phyloP scores from a whole-genome alignment of 2,888 invertebrate genomes.

The Teleiodes luculella region DNA sequence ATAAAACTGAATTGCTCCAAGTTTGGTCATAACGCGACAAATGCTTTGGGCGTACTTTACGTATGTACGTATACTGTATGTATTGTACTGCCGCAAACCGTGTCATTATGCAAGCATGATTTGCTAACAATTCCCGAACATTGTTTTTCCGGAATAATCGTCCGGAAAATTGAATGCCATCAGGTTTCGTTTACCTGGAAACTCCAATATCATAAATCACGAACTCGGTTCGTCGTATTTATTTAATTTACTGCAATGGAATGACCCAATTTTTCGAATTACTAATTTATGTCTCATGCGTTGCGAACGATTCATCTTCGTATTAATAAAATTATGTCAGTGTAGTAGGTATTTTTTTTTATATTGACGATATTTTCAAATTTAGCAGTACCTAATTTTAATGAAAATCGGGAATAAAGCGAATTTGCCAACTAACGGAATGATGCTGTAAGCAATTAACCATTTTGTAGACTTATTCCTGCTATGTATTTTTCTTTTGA shows the following conservation, averaged over 20 bases:
- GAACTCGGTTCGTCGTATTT: constrained; percentile 4
- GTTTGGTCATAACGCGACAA: not conserved
- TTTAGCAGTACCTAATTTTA: no score
- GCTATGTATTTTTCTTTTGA: no score
- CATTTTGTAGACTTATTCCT: no score
- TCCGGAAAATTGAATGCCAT: constrained; percentile 30
- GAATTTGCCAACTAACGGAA: no score
- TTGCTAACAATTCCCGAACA: constrained; percentile 20
- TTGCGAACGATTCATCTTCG: not conserved
- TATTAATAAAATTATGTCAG: not conserved
- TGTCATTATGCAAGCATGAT: constrained; percentile 2
- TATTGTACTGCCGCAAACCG: not conserved
- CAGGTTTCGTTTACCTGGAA: constrained; percentile 22
- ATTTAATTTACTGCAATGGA: constrained; percentile 3
- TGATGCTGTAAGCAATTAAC: no score
- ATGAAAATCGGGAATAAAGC: no score
- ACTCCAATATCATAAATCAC: constrained; percentile 17
- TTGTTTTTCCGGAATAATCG: constrained; percentile 25
- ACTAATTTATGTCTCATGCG: not conserved
- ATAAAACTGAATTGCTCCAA: not conserved
- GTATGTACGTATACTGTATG: no score
- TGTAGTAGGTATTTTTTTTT: not conserved
- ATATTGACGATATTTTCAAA: constrained; percentile 9
- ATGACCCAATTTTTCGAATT: constrained; percentile 5
- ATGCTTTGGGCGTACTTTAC: not conserved